Evolutionary conservation across 2,888 invertebrate species (phyloP).

Genomic region (Antheraea assamensis): DNA sequence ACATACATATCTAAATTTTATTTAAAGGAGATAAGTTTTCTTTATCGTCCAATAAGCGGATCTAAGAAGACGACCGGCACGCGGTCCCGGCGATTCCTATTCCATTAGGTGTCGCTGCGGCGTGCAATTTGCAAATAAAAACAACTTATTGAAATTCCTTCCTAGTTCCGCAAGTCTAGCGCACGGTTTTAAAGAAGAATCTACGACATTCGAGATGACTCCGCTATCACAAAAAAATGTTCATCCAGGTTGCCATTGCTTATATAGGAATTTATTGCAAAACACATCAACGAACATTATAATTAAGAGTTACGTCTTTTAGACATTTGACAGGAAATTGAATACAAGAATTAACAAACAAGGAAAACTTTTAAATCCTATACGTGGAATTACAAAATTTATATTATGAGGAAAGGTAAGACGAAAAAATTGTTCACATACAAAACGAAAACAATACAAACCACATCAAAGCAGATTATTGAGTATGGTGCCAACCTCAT

Average conservation of each 20-base stretch:
- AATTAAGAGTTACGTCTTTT: neutral
- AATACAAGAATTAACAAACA: constrained; percentile 29
- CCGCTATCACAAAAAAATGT: constrained; percentile 24
- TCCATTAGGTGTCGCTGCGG: constrained; percentile 77
- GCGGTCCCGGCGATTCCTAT: constrained; percentile 70
- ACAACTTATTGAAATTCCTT: constrained; percentile 82
- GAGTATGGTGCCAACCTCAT: neutral
- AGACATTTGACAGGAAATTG: neutral
- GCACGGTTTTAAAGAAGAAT: constrained; percentile 46
- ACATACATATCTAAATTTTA: constrained; percentile 3
- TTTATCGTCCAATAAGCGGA: constrained; percentile 69
- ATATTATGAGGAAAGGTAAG: constrained; percentile 22
- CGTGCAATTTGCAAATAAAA: constrained; percentile 81
- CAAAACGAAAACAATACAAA: neutral
- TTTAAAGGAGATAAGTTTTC: constrained; percentile 36
- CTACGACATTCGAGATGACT: constrained; percentile 59
- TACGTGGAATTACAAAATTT: constrained; percentile 24
- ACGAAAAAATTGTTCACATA: constrained; percentile 20
- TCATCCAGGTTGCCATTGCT: neutral
- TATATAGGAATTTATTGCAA: neutral
- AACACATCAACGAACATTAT: neutral
- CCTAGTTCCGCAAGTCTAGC: constrained; percentile 55
- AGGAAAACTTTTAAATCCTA: constrained; percentile 27
- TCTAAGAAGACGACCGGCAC: constrained; percentile 42
- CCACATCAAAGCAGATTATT: constrained; percentile 9